These are phyloP conservation scores for Drosophila albomicans DNA, from an alignment of 1,140 invertebrate genomes.

Conservation along the genomic window DNA sequence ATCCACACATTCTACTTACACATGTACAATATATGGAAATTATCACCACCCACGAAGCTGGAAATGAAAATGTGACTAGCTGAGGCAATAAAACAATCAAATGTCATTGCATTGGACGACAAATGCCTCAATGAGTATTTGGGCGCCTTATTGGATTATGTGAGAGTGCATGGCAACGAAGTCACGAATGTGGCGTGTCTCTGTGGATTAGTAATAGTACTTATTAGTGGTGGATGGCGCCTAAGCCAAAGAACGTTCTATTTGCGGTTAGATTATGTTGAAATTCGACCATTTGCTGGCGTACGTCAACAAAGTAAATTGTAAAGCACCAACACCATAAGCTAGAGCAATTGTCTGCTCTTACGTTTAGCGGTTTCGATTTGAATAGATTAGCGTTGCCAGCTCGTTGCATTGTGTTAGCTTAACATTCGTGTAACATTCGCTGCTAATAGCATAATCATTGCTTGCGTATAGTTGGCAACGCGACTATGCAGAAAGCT, in stretches of 20 bases:
- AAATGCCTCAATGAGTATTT: slow-evolving; percentile 30
- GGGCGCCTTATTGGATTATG: slow-evolving; percentile 77
- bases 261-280: slow-evolving; percentile 58
- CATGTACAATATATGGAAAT: slow-evolving; percentile 15
- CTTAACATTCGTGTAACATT: background rate
- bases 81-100: slow-evolving; percentile 77
- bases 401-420: background rate
- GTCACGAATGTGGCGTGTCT: slow-evolving; percentile 51
- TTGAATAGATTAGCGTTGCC: slow-evolving; percentile 12
- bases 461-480: background rate
- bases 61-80: slow-evolving; percentile 38
- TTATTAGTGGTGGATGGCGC: slow-evolving; percentile 52
- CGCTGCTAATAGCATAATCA: background rate
- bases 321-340: background rate
- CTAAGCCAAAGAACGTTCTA: slow-evolving; percentile 34
- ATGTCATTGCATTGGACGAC: slow-evolving; percentile 54
- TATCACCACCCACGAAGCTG: slow-evolving; percentile 35
- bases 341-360: background rate
- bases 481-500: background rate
- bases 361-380: slow-evolving; percentile 10
- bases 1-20: slow-evolving; percentile 11
- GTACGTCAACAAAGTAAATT: slow-evolving; percentile 2
- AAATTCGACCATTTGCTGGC: slow-evolving; percentile 38
- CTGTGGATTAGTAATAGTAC: slow-evolving; percentile 58
- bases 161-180: slow-evolving; percentile 12